A percentile compares a stretch with the other conserved stretches of the same genome.
Evolutionary conservation across 2,888 invertebrate species (phyloP).

Genomic region (Heliconius hortense): DNA sequence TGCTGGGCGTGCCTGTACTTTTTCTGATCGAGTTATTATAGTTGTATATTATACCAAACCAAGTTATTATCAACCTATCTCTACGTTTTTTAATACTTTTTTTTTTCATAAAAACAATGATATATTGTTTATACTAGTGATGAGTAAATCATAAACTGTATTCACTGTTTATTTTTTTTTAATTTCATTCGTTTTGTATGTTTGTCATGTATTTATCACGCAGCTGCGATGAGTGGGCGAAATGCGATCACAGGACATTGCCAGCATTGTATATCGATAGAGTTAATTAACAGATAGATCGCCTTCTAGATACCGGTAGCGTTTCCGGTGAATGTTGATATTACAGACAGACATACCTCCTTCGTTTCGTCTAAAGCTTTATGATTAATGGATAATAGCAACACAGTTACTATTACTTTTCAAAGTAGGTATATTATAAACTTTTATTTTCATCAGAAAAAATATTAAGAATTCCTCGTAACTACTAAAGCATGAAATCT

Average conservation of each 20-base stretch:
- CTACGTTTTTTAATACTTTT: too few species aligned
- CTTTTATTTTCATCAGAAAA: background rate
- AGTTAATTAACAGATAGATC: slow-evolving; percentile 80
- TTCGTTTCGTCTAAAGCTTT: slow-evolving; percentile 59
- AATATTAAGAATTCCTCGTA: slow-evolving; percentile 14
- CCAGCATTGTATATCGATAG: slow-evolving; percentile 75
- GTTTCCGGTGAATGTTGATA: slow-evolving; percentile 78
- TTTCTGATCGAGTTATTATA: background rate
- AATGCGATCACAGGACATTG: slow-evolving; percentile 71
- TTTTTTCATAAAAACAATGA: background rate
- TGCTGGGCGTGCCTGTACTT: background rate
- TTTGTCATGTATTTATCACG: slow-evolving; percentile 50
- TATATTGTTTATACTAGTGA: background rate
- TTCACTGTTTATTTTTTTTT: background rate
- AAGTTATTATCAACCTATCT: background rate
- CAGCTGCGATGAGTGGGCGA: slow-evolving; percentile 77
- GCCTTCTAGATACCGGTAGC: slow-evolving; percentile 75
- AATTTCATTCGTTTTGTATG: slow-evolving; percentile 5
- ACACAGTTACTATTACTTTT: background rate
- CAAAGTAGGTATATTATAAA: background rate
- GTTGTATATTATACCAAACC: background rate
- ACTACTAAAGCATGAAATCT: slow-evolving; percentile 19
- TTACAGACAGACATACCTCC: slow-evolving; percentile 53
- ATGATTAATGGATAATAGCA: slow-evolving; percentile 66
- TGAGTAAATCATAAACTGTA: background rate